A percentile compares a stretch with the other conserved stretches of the same genome.
phyloP scores from a whole-genome alignment of 2,113 vertebrate genomes.

The Astatotilapia flaviijosephi region DNA sequence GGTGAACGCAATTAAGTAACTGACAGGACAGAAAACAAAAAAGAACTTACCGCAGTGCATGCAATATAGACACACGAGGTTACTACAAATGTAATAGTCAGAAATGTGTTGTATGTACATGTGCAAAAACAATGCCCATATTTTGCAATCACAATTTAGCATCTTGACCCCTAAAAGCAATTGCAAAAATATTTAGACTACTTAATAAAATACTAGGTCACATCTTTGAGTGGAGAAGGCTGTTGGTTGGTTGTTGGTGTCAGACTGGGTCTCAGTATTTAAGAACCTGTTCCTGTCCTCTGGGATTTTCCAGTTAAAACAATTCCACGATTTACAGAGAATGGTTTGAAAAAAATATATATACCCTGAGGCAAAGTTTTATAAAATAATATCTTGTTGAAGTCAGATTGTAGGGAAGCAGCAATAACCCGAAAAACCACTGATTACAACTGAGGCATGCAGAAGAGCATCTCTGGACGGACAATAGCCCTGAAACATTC shows the following conservation, averaged over 20 bases:
- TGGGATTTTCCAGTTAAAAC: background rate
- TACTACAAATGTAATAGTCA: background rate
- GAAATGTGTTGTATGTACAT: background rate
- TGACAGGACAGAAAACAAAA: background rate
- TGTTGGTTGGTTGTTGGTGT: background rate
- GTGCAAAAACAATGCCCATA: background rate
- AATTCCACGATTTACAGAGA: background rate
- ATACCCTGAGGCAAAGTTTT: accelerated
- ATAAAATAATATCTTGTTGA: background rate
- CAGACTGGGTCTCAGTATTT: background rate
- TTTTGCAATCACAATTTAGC: background rate
- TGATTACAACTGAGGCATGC: background rate
- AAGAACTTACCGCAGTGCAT: background rate
- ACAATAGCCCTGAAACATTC: background rate
- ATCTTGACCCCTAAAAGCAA: background rate
- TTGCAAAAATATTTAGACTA: background rate
- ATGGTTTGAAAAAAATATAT: background rate
- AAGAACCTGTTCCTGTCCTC: too few species aligned
- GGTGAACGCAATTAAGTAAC: conserved; percentile 14
- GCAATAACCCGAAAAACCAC: accelerated
- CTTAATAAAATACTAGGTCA: background rate
- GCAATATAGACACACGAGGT: background rate
- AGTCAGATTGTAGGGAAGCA: accelerated
- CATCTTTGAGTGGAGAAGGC: background rate
- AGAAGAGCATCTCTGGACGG: background rate